phyloP scores from a whole-genome alignment of 1,140 invertebrate genomes.

The Orussus abietinus region DNA sequence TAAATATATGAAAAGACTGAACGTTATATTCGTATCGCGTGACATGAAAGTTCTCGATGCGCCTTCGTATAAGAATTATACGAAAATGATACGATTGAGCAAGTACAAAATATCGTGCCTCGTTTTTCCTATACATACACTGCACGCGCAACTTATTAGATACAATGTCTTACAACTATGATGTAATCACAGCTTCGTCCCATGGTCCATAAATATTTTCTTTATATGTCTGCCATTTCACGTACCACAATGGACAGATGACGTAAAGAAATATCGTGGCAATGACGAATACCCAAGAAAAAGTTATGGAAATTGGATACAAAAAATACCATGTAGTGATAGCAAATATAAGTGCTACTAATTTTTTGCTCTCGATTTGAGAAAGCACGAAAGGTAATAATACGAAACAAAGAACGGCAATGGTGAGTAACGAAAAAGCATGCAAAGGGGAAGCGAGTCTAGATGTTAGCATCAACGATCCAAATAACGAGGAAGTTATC shows the following conservation, averaged over 20 bases:
- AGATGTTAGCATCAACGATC: constrained; percentile 90
- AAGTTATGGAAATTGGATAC: constrained; percentile 55
- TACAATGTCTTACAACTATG: constrained; percentile 15
- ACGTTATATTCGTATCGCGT: no score
- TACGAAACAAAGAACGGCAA: constrained; percentile 84
- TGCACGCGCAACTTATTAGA: background rate
- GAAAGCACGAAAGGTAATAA: constrained; percentile 76
- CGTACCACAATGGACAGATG: constrained; percentile 76
- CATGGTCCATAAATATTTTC: constrained; percentile 94
- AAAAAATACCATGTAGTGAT: constrained; percentile 53
- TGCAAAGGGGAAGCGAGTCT: constrained; percentile 78
- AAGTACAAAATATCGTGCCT: no score
- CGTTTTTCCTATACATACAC: background rate
- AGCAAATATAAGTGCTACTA: constrained; percentile 30
- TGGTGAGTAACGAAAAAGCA: constrained; percentile 82
- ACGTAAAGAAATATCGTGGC: constrained; percentile 65
- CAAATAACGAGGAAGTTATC: constrained; percentile 88
- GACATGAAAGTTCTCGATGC: no score
- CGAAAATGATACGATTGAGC: no score
- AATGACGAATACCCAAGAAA: constrained; percentile 60
- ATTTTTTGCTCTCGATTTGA: constrained; percentile 29
- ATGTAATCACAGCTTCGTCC: constrained; percentile 78
- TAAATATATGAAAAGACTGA: no score
- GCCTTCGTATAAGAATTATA: no score
- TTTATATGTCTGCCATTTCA: constrained; percentile 79